phyloP scores from a whole-genome alignment of 2,888 invertebrate genomes.

The Drosophila atripex region DNA sequence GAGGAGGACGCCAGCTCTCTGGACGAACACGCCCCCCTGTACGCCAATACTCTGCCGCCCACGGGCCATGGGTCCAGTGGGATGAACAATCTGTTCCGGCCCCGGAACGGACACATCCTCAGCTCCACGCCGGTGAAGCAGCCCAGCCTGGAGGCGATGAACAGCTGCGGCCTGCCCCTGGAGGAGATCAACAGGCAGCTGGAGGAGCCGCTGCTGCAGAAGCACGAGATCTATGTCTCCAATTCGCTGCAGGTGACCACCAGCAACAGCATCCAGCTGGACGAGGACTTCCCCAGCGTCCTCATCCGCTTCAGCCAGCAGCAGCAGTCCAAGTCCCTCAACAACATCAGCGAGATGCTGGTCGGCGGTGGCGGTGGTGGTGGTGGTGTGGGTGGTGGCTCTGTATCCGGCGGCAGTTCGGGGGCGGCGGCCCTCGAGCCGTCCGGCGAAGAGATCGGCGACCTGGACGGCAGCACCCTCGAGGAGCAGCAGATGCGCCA shows the following conservation, averaged over 20 bases:
- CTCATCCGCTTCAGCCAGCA: slow-evolving; percentile 69
- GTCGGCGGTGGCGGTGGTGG: neutral
- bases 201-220: slow-evolving; percentile 72
- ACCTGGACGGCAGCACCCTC: slow-evolving; percentile 32
- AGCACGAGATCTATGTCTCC: slow-evolving; percentile 82
- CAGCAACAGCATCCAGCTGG: slow-evolving; percentile 76
- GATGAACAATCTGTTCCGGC: slow-evolving; percentile 21
- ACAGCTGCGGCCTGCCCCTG: slow-evolving; percentile 80
- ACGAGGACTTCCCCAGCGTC: slow-evolving; percentile 71
- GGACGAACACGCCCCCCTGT: slow-evolving; percentile 81
- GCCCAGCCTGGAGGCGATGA: slow-evolving; percentile 80
- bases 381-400: too few relatives aligned
- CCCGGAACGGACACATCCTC: slow-evolving; percentile 9
- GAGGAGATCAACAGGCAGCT: slow-evolving; percentile 10
- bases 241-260: slow-evolving; percentile 82
- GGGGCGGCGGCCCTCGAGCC: neutral
- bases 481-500: slow-evolving; percentile 53
- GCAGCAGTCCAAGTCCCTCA: slow-evolving; percentile 78
- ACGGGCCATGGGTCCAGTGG: slow-evolving; percentile 16
- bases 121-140: slow-evolving; percentile 65
- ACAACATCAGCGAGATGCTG: slow-evolving; percentile 72
- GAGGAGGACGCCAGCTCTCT: slow-evolving; percentile 76
- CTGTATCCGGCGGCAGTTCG: neutral
- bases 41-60: slow-evolving; percentile 79
- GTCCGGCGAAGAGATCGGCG: slow-evolving; percentile 2